These are phyloP conservation scores for Camelus dromedarius DNA, from an alignment of 2,113 vertebrate genomes.

Conservation along the genomic window DNA sequence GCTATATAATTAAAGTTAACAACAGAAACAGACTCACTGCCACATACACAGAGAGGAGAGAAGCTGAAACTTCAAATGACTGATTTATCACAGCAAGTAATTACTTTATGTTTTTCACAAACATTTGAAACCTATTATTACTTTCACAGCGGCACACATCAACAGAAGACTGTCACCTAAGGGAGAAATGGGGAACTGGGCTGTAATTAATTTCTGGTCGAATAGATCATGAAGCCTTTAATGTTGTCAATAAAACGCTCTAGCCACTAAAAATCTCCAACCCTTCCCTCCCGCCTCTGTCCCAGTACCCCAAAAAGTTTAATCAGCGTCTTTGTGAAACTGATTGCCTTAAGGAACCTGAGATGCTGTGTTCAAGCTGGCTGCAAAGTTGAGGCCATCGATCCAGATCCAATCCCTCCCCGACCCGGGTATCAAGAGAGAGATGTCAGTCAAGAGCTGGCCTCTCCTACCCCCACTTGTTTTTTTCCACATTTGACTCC, in stretches of 20 bases:
- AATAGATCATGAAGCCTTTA: conserved; percentile 75
- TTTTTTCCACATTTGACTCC: conserved; percentile 46
- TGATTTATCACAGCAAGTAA: conserved; percentile 84
- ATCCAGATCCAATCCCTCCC: conserved; percentile 67
- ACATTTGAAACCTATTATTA: conserved; percentile 86
- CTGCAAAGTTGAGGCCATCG: conserved; percentile 58
- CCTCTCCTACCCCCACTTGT: neutral
- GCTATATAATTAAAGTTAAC: conserved; percentile 85
- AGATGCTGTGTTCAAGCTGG: neutral
- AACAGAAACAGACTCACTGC: conserved; percentile 79
- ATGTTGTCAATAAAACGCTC: conserved; percentile 62
- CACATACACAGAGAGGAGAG: conserved; percentile 56
- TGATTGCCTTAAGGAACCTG: conserved; percentile 34
- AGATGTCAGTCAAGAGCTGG: conserved; percentile 69
- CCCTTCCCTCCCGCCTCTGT: conserved; percentile 35
- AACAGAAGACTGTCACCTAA: conserved; percentile 85
- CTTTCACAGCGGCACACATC: conserved; percentile 80
- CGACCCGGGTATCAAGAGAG: neutral
- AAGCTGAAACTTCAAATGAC: conserved; percentile 75
- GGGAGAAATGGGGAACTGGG: conserved; percentile 83
- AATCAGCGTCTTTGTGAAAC: conserved; percentile 60
- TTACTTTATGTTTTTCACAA: conserved; percentile 82
- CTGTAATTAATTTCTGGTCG: conserved; percentile 84
- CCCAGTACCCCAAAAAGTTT: conserved; percentile 62
- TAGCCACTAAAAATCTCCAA: conserved; percentile 46